These are phyloP conservation scores for Siphamia tubifer DNA, from an alignment of 2,113 vertebrate species.

Conservation along the genomic window DNA sequence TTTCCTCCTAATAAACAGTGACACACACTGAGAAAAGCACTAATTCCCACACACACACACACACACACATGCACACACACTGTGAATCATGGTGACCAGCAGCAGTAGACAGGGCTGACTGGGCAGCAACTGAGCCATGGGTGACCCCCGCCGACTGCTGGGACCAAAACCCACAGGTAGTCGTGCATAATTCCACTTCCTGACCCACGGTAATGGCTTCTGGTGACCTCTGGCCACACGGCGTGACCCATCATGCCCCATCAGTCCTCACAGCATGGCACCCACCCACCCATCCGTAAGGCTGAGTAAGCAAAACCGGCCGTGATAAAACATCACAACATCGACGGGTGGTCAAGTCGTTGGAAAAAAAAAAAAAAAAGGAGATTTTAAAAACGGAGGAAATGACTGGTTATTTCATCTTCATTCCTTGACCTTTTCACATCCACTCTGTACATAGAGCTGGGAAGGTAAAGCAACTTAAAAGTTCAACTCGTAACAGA, in stretches of 20 bases:
- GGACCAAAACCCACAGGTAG: slow-evolving; percentile 52
- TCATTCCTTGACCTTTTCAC: no score
- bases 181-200: slow-evolving; percentile 52
- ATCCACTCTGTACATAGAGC: no score
- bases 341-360: no score
- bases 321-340: background rate
- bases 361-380: no score
- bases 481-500: no score
- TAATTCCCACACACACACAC: background rate
- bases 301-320: background rate
- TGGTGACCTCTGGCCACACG: slow-evolving; percentile 44
- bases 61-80: background rate
- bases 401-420: no score
- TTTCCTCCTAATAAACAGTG: slow-evolving; percentile 25
- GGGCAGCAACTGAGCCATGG: slow-evolving; percentile 46
- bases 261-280: slow-evolving; percentile 5
- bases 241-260: slow-evolving; percentile 24
- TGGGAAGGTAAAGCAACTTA: no score
- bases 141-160: slow-evolving; percentile 34
- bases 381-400: no score
- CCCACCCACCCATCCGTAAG: background rate
- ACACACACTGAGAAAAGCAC: background rate
- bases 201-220: slow-evolving; percentile 44
- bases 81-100: background rate
- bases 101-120: slow-evolving; percentile 24